These are phyloP conservation scores for Drosophila mimica DNA, from an alignment of 2,888 invertebrate species.

Conservation along the genomic window DNA sequence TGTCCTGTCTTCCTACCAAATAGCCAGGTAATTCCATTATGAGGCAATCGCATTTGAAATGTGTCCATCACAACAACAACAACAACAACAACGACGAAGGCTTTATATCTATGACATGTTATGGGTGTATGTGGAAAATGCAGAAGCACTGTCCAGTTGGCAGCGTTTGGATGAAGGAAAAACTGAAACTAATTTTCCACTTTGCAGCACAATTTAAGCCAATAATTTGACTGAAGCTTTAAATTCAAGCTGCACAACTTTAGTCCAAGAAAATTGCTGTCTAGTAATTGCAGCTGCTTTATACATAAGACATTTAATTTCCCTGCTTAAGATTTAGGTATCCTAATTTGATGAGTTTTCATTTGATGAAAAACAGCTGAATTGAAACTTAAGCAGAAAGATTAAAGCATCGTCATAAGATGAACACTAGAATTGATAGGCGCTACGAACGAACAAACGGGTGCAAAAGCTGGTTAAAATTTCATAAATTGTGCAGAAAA, in stretches of 20 bases:
- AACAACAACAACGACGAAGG: constrained; percentile 22
- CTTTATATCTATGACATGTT: constrained; percentile 14
- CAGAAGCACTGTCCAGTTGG: constrained; percentile 27
- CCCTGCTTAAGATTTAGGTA: background rate
- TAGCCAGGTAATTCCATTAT: constrained; percentile 68
- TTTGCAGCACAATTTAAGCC: constrained; percentile 74
- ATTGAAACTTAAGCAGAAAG: background rate
- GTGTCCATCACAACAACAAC: constrained; percentile 23
- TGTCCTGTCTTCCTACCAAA: constrained; percentile 15
- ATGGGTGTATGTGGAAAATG: constrained; percentile 22
- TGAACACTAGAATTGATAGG: constrained; percentile 61
- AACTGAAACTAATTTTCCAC: constrained; percentile 82
- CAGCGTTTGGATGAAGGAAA: constrained; percentile 28
- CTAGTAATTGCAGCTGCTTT: constrained; percentile 2
- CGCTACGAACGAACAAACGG: constrained; percentile 2
- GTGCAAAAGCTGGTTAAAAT: constrained; percentile 58
- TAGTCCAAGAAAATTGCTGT: background rate
- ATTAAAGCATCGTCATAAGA: constrained; percentile 22
- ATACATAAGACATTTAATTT: background rate
- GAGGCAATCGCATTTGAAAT: constrained; percentile 63
- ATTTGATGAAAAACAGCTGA: background rate
- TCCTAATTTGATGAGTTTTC: background rate
- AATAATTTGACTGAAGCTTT: constrained; percentile 60
- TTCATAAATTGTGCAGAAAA: constrained; percentile 69
- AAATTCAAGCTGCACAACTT: constrained; percentile 18